Percentiles rank a stretch among this genome's conserved stretches.
These are phyloP conservation scores for Cloeon dipterum DNA, from an alignment of 2,888 invertebrate species.

Conservation along the genomic window DNA sequence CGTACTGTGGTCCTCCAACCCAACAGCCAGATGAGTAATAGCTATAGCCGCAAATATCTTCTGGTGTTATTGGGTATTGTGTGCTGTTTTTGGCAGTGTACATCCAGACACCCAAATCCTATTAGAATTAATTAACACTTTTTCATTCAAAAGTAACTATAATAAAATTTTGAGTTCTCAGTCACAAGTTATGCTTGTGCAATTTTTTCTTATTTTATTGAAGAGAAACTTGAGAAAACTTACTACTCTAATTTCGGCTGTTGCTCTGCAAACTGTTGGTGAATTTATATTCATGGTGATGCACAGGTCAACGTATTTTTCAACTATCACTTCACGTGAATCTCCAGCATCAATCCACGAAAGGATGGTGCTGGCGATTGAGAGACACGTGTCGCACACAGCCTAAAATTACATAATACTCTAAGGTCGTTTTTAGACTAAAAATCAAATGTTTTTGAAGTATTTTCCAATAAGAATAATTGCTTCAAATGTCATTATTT, in stretches of 20 bases:
- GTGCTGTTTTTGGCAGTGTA: not conserved
- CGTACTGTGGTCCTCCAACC: not conserved
- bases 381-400: constrained; percentile 25
- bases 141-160: not conserved
- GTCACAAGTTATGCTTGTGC: too few relatives aligned
- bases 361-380: constrained; percentile 16
- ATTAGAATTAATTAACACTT: not conserved
- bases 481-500: not conserved
- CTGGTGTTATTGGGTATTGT: not conserved
- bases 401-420: constrained; percentile 7
- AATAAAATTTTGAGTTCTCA: too few relatives aligned
- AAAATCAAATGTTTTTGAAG: too few relatives aligned
- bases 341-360: constrained; percentile 23
- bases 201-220: too few relatives aligned
- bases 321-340: constrained; percentile 20
- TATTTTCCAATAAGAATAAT: too few relatives aligned
- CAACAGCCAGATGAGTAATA: not conserved
- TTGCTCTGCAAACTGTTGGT: constrained; percentile 33
- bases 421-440: too few relatives aligned
- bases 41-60: not conserved
- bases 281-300: constrained; percentile 28
- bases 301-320: constrained; percentile 26
- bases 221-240: too few relatives aligned
- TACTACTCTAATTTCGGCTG: constrained; percentile 34
- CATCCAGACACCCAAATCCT: not conserved